Evolutionary conservation across 1,140 invertebrate species (phyloP), one percentile per base, ranked within the genome.

Genomic region (Euura saliciscinereae): DNA sequence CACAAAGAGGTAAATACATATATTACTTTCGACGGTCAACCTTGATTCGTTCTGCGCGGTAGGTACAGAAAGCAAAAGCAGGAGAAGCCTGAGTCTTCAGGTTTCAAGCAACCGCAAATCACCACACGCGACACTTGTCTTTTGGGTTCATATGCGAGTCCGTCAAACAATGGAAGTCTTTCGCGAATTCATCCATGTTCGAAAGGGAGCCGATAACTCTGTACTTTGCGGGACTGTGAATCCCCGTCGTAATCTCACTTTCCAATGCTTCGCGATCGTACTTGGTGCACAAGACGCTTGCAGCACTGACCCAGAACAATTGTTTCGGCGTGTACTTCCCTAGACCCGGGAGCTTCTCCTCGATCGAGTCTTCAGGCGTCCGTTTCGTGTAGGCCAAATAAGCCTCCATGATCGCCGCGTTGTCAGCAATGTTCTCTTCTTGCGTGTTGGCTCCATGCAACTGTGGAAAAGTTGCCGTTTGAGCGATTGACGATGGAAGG

Each of bases 391-490:
- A 96, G 0, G 95, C 95, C 44, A 91, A 89, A 82, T 97, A 97
- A 0, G 96, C 94, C 76, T 96, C 92, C 81, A 96, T 96, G 43
- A 97, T 91, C 1, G 96, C 96, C 8, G 95, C 95, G 82, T 97
- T 97, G 82, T 97, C 96, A 0, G 96, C 96, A 66, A 97, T 96
- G 82, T 97, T 97, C 81, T 98, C 96, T n/a, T 93, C 94, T 86
- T 97, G 94, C 1, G 95, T 96, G 75, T 96, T 95, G 44, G 95
- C 92, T 51, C 95, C 94, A 77, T 97, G 97, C 44, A 96, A 77
- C 94, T 96, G 78, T 13, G 85, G 85, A 82, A 69, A 77, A 78
- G 46, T 6, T 11, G 28, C 28, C 70, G 51, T 4, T 59, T 59
- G n/a, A 13, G 70, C 65, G 70, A 70, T 13, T 6, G 3, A 43